These are phyloP conservation scores for Euwallacea fornicatus DNA, from an alignment of 1,140 invertebrate species.

Conservation along the genomic window DNA sequence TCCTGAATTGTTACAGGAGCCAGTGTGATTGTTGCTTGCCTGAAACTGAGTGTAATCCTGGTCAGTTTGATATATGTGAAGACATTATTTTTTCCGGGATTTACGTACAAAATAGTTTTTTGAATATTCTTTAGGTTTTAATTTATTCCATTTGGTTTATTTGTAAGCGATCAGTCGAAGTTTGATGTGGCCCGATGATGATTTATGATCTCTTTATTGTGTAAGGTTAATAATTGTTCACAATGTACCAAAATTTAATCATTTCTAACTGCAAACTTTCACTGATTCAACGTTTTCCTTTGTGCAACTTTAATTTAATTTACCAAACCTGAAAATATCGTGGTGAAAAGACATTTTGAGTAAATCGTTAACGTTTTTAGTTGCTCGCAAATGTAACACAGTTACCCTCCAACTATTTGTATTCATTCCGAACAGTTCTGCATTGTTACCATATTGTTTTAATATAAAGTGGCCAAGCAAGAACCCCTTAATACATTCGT, in stretches of 20 bases:
- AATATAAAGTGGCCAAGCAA: too few relatives aligned
- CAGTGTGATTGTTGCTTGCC: conserved; percentile 34
- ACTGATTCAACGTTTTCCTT: background rate
- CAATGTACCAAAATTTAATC: background rate
- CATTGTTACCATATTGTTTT: too few relatives aligned
- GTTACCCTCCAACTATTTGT: too few relatives aligned
- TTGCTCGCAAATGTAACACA: too few relatives aligned
- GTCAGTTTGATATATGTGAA: conserved; percentile 45
- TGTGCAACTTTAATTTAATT: too few relatives aligned
- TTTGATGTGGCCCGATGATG: too few relatives aligned
- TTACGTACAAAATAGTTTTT: conserved; percentile 39
- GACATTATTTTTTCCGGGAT: conserved; percentile 30
- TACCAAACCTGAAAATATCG: too few relatives aligned
- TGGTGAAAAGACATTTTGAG: too few relatives aligned
- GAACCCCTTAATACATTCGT: conserved; percentile 18
- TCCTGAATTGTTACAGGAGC: conserved; percentile 2
- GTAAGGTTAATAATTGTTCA: too few relatives aligned
- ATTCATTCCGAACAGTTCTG: too few relatives aligned
- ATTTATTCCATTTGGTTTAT: background rate
- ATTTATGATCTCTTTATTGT: too few relatives aligned
- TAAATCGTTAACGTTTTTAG: too few relatives aligned
- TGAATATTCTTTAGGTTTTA: conserved; percentile 3
- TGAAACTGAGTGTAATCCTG: conserved; percentile 42
- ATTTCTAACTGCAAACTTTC: conserved; percentile 42
- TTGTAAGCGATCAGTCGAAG: background rate